Conservation (phyloP, 2,888 invertebrate genomes). For the Gasteruption jaculator region DNA sequence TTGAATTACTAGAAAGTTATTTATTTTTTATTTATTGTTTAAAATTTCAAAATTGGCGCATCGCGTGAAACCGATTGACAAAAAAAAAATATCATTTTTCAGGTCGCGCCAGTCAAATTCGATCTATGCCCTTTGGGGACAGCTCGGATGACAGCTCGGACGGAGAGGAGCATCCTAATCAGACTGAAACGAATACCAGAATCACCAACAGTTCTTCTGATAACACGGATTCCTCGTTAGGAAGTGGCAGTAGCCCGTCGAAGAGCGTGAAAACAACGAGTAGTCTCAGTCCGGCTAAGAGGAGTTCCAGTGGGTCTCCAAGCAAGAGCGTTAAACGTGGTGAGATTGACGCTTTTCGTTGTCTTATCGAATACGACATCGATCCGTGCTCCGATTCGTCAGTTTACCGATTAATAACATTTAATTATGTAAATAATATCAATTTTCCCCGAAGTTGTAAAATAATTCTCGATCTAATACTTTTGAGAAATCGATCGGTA, state of each 20-base stretch:
- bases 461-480: no score
- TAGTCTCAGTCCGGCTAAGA: slow-evolving; percentile 78
- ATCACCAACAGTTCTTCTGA: slow-evolving; percentile 55
- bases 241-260: slow-evolving; percentile 75
- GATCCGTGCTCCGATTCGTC: neutral
- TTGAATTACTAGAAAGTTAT: no score
- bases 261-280: slow-evolving; percentile 84
- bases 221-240: slow-evolving; percentile 61
- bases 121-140: slow-evolving; percentile 94
- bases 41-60: no score
- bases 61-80: neutral
- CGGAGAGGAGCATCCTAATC: slow-evolving; percentile 68
- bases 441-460: no score
- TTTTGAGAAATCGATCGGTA: no score
- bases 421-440: no score
- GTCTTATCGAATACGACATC: no score
- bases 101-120: slow-evolving; percentile 84
- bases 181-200: slow-evolving; percentile 55
- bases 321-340: slow-evolving; percentile 78
- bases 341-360: slow-evolving; percentile 50
- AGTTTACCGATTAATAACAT: no score
- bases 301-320: slow-evolving; percentile 78
- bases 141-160: slow-evolving; percentile 93
- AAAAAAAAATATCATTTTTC: slow-evolving; percentile 8
- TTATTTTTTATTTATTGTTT: no score